These are phyloP conservation scores for Petromus typicus DNA, from an alignment of 2,113 vertebrate genomes.

Conservation along the genomic window DNA sequence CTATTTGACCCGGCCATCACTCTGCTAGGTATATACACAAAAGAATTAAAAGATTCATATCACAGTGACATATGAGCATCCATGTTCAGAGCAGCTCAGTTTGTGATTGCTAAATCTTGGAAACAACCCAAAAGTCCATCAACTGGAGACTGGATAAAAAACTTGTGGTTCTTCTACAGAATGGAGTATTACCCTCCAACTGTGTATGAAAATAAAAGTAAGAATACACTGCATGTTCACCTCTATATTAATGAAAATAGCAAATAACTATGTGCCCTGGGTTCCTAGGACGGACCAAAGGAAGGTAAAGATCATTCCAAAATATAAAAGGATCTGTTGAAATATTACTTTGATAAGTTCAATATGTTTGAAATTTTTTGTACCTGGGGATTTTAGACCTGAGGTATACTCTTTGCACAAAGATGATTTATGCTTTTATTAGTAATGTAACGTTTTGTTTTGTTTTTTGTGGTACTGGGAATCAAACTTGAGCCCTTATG, in stretches of 20 bases:
- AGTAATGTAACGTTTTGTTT: background rate
- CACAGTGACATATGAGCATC: too few relatives aligned
- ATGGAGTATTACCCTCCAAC: too few relatives aligned
- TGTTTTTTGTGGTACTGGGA: too few relatives aligned
- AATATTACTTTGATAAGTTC: slow-evolving; percentile 49
- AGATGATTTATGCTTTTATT: background rate
- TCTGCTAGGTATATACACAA: too few relatives aligned
- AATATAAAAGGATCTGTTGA: slow-evolving; percentile 67
- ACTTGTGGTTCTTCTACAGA: too few relatives aligned
- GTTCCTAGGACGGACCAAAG: slow-evolving; percentile 16
- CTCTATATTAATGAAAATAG: slow-evolving; percentile 64
- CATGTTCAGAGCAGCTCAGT: too few relatives aligned
- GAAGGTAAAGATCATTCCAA: slow-evolving; percentile 55
- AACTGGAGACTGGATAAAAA: too few relatives aligned
- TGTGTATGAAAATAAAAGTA: background rate
- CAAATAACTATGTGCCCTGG: background rate
- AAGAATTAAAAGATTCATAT: too few relatives aligned
- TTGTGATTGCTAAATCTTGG: too few relatives aligned
- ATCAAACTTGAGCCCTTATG: too few relatives aligned
- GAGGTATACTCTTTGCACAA: background rate
- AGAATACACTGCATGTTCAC: background rate
- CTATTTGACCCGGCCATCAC: too few relatives aligned
- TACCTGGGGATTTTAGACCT: background rate
- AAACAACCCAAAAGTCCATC: too few relatives aligned
- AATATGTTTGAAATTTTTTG: slow-evolving; percentile 47